A percentile compares a stretch with the other conserved stretches of the same genome.
Conservation (phyloP, 1,140 invertebrate genomes). For the Steinernema khuongi region DNA sequence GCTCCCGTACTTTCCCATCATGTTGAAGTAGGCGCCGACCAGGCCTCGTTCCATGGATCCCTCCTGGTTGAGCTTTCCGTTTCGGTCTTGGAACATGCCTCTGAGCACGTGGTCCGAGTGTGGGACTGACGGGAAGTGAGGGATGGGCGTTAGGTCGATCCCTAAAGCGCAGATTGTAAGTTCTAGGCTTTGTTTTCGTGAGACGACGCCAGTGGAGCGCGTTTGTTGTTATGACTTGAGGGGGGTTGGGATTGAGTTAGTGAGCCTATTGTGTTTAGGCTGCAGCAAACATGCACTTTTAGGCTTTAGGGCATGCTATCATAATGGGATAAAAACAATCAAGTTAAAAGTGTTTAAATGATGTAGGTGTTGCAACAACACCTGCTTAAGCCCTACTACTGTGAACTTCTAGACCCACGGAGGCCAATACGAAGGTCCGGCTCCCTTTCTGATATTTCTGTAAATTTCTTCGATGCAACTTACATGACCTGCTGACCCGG, state of each 20-base stretch:
- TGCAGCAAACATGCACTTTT: too few relatives aligned
- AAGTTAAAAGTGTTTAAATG: too few relatives aligned
- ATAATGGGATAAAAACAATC: too few relatives aligned
- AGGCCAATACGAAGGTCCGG: neutral
- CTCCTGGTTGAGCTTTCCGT: neutral
- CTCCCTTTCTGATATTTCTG: neutral
- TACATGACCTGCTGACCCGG: neutral
- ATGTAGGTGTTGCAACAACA: too few relatives aligned
- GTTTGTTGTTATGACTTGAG: too few relatives aligned
- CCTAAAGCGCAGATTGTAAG: neutral
- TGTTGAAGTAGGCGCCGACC: slow-evolving; percentile 5
- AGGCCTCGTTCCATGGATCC: neutral
- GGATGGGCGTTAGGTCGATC: neutral
- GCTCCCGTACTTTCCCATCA: neutral
- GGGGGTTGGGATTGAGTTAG: neutral
- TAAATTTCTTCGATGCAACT: neutral
- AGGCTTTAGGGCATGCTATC: too few relatives aligned
- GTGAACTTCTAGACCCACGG: neutral
- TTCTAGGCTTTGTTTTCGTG: neutral
- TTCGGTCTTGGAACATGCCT: neutral
- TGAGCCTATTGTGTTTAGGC: neutral
- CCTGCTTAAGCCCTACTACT: neutral
- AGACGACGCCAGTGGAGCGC: too few relatives aligned
- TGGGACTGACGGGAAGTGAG: neutral
- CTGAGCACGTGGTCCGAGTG: neutral